Base-by-base conservation (phyloP, 2,888 invertebrate genomes). In the Spicauda simplicius region DNA sequence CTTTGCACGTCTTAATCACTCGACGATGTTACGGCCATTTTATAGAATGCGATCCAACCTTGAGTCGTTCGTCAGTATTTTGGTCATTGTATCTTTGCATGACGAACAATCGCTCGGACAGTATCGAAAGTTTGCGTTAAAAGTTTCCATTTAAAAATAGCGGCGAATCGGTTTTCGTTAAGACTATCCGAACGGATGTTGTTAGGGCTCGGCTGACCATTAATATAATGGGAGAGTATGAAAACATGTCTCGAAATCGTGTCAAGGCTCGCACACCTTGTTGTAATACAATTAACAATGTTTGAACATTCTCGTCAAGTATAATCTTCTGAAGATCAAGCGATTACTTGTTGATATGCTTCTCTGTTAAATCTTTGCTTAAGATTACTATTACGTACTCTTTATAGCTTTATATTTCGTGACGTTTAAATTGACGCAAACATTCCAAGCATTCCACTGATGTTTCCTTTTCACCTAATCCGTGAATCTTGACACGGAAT, bases 31-130 rank as follows among this genome's bases (percentile, higher is more conserved):
- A 86, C 90, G 88, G 90, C 89, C 88, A 90, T 90, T 90, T 90
- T 89, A 90, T 85, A 84, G 81, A 81, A 84, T 84, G 79, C 79
- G 82, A 78, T 79, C 78, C 86, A 90, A 88, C 90, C 90, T 91
- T 90, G 90, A 86, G 82, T 79, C 79, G 83, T 80, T 78, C 72
- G 79, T 82, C 84, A 85, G 84, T 87, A 87, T 88, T 89, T 88
- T 88, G 87, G 87, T 87, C 84, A 85, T 84, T 84, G 87, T 84
- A 83, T 82, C 79, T 76, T 75, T 76, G 70, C 65, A 71, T 75
- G 71, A n/a, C n/a, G n/a, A 72, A 72, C 77, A 74, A 78, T 78
- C 81, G 81, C 18, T 48, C 33, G 54, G 48, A 77, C 72, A 68
- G 69, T 72, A 67, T 69, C 55, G 66, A 68, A 71, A 72, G 71